These are phyloP conservation scores for Centropus unirufus DNA, from an alignment of 2,113 vertebrate genomes.

Conservation along the genomic window DNA sequence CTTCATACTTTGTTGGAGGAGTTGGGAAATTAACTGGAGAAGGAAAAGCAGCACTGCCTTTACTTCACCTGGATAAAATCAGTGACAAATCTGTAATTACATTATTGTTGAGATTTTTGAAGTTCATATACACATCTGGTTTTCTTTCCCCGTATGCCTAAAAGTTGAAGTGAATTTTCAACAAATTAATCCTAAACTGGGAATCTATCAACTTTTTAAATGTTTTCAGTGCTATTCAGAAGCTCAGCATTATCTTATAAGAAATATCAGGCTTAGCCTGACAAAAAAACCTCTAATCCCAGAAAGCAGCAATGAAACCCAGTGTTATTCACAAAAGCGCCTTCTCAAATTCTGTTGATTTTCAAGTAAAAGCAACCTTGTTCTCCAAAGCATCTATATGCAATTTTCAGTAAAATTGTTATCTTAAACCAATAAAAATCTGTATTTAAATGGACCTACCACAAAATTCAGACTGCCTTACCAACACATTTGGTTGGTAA, in stretches of 20 bases:
- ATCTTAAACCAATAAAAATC: neutral
- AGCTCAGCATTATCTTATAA: neutral
- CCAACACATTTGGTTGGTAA: neutral
- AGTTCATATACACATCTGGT: neutral
- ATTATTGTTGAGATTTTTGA: accelerated
- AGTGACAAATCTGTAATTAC: neutral
- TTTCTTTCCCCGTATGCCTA: neutral
- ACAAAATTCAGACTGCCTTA: neutral
- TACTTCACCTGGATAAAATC: neutral
- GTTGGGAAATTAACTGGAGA: neutral
- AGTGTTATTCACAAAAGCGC: neutral
- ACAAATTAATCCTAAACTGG: neutral
- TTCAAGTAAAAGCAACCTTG: neutral
- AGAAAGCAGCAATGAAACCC: neutral
- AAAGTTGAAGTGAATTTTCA: neutral
- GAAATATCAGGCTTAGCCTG: neutral
- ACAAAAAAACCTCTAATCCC: neutral
- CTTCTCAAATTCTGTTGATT: neutral
- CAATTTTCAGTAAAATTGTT: neutral
- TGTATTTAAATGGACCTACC: neutral
- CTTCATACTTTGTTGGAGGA: neutral
- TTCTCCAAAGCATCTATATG: neutral
- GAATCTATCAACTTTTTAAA: neutral
- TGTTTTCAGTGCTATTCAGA: neutral
- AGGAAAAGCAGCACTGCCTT: neutral